Base-by-base conservation (phyloP, 2,113 vertebrate genomes). In the Oreochromis niloticus region DNA sequence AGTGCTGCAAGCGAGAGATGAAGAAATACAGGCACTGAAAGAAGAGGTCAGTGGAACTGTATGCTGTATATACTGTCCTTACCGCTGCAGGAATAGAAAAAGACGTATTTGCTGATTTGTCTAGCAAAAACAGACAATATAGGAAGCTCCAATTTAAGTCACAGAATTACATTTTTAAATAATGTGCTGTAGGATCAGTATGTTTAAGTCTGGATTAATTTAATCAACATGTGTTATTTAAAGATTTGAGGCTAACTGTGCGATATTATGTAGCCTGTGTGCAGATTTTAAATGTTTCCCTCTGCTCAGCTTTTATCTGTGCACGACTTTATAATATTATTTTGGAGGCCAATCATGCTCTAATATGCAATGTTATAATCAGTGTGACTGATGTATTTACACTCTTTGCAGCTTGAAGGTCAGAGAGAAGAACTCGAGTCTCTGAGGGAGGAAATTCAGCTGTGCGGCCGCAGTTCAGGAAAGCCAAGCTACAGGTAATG, bases 401-500 rank as follows among this genome's bases (percentile, higher is more conserved):
- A 16, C 24, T 50, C 6, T 34, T 66, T 78, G 36, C 93, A 97
- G 97, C 24, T 97, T 8, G 85, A 94, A 61, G 89, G 89, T 85
- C 93, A 92, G 86, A 84, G 36, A 85, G 83, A 90, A 61, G 96
- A 97, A 86, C 85, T 97, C n/a, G 78, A 93, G 22, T 90, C 71
- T 68, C 7, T 97, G 56, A 89, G 84, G 86, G 88, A 94, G 22
- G 96, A 96, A 88, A 54, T 97, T 7, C 75, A 94, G 30, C 91
- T 81, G 13, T 96, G 94, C 68, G 87, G 71, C 36, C 88, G 84
- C 48, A 87, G 82, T 75, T 84, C 92, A 9, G 95, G 54, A 7
- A 94, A 95, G 80, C 94, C 93, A 32, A 93, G 86, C 13, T 96
- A 97, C 90, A 96, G 96, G 97, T 97, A 85, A 92, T 10, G 6